Conservation (phyloP, 2,113 vertebrate genomes). For the Glaucomys volans region DNA sequence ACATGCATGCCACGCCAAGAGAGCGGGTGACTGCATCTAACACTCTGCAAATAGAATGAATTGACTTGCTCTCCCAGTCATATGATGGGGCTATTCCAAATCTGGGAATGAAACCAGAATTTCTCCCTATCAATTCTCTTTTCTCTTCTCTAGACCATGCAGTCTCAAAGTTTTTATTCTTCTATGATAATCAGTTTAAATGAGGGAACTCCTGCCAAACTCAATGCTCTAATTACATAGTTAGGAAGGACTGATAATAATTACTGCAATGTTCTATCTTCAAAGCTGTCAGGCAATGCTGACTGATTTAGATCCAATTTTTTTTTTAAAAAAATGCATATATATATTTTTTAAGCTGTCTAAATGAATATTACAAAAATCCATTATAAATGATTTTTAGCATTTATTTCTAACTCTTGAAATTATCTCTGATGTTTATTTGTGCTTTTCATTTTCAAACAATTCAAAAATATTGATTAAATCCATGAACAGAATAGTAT, state of each 20-base stretch:
- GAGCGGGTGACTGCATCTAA: constrained; percentile 53
- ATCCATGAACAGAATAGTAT: neutral
- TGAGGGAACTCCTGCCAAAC: constrained; percentile 69
- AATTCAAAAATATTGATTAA: constrained; percentile 54
- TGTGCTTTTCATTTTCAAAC: constrained; percentile 33
- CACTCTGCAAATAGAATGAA: constrained; percentile 75
- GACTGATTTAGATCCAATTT: constrained; percentile 49
- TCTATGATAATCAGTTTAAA: constrained; percentile 70
- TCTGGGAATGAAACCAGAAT: constrained; percentile 77
- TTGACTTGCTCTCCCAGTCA: constrained; percentile 71
- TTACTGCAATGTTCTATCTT: constrained; percentile 68
- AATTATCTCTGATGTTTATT: constrained; percentile 36
- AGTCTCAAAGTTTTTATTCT: constrained; percentile 74
- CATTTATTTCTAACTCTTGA: neutral
- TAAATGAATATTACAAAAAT: neutral
- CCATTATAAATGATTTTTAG: neutral
- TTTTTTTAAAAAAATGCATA: constrained; percentile 2
- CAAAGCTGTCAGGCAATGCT: constrained; percentile 36
- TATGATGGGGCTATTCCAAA: constrained; percentile 71
- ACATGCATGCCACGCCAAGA: neutral
- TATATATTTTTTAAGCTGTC: neutral
- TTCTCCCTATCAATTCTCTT: constrained; percentile 68
- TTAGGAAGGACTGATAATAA: constrained; percentile 62
- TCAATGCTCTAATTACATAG: constrained; percentile 68
- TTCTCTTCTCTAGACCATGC: constrained; percentile 51